Conservation (phyloP, 1,140 invertebrate species). For the Drosophila gunungcola region DNA sequence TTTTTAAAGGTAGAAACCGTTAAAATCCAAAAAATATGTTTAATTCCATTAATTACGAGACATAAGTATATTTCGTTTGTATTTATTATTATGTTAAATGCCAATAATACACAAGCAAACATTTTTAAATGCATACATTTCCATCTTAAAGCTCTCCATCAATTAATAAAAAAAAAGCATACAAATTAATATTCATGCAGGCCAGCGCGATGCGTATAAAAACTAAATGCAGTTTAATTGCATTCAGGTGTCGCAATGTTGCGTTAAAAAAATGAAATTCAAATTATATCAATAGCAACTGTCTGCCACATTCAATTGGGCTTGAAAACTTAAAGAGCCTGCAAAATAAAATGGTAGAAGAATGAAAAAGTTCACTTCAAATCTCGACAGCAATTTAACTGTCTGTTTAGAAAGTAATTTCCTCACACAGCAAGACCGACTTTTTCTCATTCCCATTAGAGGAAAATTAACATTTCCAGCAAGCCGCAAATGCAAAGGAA, state of each 20-base stretch:
- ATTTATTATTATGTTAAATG: no score
- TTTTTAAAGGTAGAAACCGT: no score
- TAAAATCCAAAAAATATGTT: no score
- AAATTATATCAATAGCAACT: constrained; percentile 10
- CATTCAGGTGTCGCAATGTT: constrained; percentile 10
- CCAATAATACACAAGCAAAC: not conserved
- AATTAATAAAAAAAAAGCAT: constrained; percentile 5
- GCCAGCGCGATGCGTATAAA: not conserved
- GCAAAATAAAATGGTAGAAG: not conserved
- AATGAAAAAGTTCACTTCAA: constrained; percentile 1
- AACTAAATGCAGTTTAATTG: constrained; percentile 19
- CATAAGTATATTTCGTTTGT: no score
- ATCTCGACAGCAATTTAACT: constrained; percentile 35
- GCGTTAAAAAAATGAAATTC: constrained; percentile 18
- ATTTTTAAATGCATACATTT: not conserved
- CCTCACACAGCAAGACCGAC: constrained; percentile 6
- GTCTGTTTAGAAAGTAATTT: constrained; percentile 42
- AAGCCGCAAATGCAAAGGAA: constrained; percentile 44
- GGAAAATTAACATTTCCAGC: constrained; percentile 50
- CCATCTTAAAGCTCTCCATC: constrained; percentile 3
- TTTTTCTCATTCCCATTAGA: constrained; percentile 28
- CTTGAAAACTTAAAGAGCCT: constrained; percentile 13
- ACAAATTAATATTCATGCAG: constrained; percentile 19
- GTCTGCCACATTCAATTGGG: constrained; percentile 1
- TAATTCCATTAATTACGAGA: no score